Conservation (phyloP, 2,113 vertebrate species). For the Orientallactaga bullata region DNA sequence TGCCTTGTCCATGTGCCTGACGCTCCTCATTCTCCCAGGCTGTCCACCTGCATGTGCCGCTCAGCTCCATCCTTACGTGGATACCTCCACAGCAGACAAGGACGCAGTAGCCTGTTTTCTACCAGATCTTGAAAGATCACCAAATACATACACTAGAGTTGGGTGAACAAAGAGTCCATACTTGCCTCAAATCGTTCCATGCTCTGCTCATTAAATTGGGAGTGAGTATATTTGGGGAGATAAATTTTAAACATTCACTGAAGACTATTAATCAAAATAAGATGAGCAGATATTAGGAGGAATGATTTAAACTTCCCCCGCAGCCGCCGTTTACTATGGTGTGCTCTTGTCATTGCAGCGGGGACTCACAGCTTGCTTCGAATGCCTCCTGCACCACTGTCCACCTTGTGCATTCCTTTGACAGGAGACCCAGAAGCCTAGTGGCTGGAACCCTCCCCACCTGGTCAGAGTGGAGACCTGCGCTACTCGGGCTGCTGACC, state of each 20-base stretch:
- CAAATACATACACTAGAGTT: neutral
- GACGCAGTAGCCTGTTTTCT: neutral
- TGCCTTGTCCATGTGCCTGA: accelerated
- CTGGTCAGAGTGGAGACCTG: neutral
- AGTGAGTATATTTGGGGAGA: neutral
- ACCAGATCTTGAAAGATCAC: neutral
- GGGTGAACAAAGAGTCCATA: neutral
- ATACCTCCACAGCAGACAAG: neutral
- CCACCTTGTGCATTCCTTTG: accelerated
- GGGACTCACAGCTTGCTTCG: neutral
- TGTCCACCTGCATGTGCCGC: neutral
- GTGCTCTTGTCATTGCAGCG: neutral
- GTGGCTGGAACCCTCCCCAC: neutral
- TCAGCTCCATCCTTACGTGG: neutral
- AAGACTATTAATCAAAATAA: neutral
- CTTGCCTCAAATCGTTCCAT: neutral
- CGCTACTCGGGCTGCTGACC: neutral
- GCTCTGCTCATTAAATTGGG: neutral
- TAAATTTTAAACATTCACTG: slow-evolving; percentile 1
- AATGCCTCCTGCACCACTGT: accelerated
- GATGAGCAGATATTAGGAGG: neutral
- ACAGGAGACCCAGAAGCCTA: neutral
- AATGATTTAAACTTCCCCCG: neutral
- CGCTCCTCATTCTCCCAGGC: neutral
- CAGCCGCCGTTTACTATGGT: neutral